Evolutionary conservation across 2,113 vertebrate genomes (phyloP).

Genomic region (Paramormyrops kingsleyae): DNA sequence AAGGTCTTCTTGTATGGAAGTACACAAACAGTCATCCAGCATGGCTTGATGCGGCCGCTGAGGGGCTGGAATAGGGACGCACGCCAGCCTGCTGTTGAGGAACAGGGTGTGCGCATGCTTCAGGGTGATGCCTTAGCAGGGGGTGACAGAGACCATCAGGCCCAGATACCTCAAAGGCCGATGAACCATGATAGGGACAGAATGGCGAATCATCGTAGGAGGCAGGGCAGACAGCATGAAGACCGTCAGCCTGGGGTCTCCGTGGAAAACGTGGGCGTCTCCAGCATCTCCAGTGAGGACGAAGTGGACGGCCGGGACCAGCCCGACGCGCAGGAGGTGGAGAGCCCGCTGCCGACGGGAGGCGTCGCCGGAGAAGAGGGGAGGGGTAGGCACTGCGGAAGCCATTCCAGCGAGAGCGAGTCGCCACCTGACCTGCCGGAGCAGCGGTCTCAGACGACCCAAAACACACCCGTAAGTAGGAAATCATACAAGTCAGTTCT

Average conservation of each 20-base stretch:
- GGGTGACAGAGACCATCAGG: slow-evolving; percentile 28
- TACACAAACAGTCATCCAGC: slow-evolving; percentile 50
- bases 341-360: not conserved
- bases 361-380: not conserved
- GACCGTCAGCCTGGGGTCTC: not conserved
- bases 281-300: slow-evolving; percentile 29
- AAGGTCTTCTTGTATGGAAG: slow-evolving; percentile 49
- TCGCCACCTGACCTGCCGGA: not conserved
- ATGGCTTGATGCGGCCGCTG: slow-evolving; percentile 47
- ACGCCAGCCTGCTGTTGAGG: slow-evolving; percentile 24
- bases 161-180: not conserved
- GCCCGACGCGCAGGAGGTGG: slow-evolving; percentile 18
- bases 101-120: not conserved
- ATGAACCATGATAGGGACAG: not conserved
- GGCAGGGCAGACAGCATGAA: not conserved
- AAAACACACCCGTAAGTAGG: not conserved
- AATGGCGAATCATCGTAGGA: slow-evolving; percentile 28
- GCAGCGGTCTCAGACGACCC: not conserved
- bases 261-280: slow-evolving; percentile 45
- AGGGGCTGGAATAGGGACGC: slow-evolving; percentile 36
- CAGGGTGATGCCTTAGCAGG: slow-evolving; percentile 17
- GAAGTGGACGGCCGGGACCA: not conserved
- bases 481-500: not conserved
- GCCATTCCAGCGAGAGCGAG: not conserved
- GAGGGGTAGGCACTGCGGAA: not conserved